These are phyloP conservation scores for Paramormyrops hopkinsi DNA, from an alignment of 2,797 vertebrate genomes.

Conservation along the genomic window DNA sequence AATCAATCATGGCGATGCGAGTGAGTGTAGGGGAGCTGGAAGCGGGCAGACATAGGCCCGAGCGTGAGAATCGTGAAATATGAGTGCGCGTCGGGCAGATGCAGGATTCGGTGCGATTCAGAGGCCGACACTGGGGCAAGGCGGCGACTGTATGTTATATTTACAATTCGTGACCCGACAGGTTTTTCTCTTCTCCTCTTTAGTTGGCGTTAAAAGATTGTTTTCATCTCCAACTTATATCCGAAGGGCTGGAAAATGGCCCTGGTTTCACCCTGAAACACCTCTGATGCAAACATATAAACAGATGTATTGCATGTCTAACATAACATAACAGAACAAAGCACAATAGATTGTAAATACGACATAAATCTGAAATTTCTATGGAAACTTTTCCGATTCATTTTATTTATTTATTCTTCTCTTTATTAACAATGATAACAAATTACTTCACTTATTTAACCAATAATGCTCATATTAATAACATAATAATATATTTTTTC, in stretches of 20 bases:
- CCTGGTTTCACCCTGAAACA: neutral
- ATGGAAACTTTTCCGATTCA: neutral
- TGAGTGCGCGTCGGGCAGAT: neutral
- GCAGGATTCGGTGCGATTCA: neutral
- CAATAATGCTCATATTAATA: neutral
- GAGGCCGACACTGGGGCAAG: neutral
- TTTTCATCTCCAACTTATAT: neutral
- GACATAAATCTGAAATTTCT: neutral
- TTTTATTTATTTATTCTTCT: neutral
- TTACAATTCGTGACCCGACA: neutral
- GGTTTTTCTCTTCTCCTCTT: neutral
- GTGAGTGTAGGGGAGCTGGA: too few relatives aligned
- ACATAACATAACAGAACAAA: neutral
- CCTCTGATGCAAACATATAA: neutral
- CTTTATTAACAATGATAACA: neutral
- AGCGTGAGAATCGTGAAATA: conserved; percentile 6
- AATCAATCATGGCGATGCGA: neutral
- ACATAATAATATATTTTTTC: neutral
- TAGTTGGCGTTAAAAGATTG: neutral
- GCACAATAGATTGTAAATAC: neutral
- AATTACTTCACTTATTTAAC: neutral
- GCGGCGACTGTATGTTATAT: neutral
- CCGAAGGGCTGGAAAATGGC: neutral
- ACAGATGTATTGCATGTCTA: neutral
- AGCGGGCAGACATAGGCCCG: neutral